Evolutionary conservation across 2,888 invertebrate genomes (phyloP).

Genomic region (Campoplex nolae): DNA sequence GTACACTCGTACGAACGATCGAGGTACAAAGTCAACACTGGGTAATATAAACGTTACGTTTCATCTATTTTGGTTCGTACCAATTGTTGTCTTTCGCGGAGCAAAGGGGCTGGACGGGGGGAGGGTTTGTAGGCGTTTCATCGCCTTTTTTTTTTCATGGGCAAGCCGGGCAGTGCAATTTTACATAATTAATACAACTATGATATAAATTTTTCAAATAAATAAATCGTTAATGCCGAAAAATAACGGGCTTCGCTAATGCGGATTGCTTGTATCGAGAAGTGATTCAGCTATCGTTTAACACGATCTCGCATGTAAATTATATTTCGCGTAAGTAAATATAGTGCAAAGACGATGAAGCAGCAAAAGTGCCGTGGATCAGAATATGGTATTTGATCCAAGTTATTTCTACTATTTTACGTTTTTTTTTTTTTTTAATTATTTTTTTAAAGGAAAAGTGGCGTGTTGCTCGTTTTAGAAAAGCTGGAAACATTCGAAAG

Average conservation of each 20-base stretch:
- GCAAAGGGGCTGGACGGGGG: background rate
- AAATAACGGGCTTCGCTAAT: constrained; percentile 42
- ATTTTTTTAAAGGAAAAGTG: constrained; percentile 5
- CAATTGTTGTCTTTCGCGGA: constrained; percentile 37
- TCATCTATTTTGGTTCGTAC: constrained; percentile 54
- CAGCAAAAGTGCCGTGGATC: constrained; percentile 23
- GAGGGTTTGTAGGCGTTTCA: constrained; percentile 34
- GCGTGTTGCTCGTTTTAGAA: constrained; percentile 8
- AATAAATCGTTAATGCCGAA: constrained; percentile 30
- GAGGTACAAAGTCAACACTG: constrained; percentile 46
- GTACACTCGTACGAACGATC: constrained; percentile 47
- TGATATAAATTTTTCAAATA: constrained; percentile 35
- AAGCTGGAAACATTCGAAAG: background rate
- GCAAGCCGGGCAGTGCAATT: constrained; percentile 67
- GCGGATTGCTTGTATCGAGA: constrained; percentile 35
- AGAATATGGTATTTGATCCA: background rate
- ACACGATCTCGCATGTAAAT: constrained; percentile 3
- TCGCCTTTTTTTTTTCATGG: constrained; percentile 53
- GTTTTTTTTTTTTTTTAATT: constrained; percentile 24
- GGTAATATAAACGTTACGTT: constrained; percentile 41
- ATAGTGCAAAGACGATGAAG: constrained; percentile 39
- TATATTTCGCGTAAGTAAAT: constrained; percentile 8
- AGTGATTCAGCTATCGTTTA: constrained; percentile 40
- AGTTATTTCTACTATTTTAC: constrained; percentile 39
- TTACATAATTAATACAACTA: constrained; percentile 55